phyloP scores from a whole-genome alignment of 2,797 vertebrate genomes.

The Eospalax fontanierii region DNA sequence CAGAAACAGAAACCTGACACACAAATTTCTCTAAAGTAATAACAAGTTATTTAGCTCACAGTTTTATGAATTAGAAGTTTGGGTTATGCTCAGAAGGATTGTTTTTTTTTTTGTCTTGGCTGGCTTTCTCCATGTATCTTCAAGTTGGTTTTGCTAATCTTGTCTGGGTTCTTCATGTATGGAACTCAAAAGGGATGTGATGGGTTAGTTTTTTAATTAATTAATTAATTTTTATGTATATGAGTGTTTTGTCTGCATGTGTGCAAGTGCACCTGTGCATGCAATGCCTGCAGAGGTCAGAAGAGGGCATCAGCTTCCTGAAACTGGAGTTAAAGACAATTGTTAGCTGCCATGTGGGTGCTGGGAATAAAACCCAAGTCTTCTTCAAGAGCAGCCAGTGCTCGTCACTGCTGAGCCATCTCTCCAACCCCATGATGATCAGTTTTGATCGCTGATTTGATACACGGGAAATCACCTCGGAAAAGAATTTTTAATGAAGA shows the following conservation, averaged over 20 bases:
- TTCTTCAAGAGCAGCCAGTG: too few relatives aligned
- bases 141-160: neutral
- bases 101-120: conserved; percentile 16
- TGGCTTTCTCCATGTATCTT: neutral
- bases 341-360: too few relatives aligned
- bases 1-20: neutral
- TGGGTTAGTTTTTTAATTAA: neutral
- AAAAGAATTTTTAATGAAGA: neutral
- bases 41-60: conserved; percentile 25
- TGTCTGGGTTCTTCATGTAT: neutral
- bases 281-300: too few relatives aligned
- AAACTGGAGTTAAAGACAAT: too few relatives aligned
- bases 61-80: conserved; percentile 26
- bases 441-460: neutral
- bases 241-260: too few relatives aligned
- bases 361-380: too few relatives aligned
- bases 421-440: too few relatives aligned
- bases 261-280: too few relatives aligned
- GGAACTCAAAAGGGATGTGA: neutral
- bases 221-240: too few relatives aligned
- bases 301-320: too few relatives aligned
- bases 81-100: neutral
- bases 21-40: neutral
- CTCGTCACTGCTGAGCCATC: too few relatives aligned
- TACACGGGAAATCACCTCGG: neutral